Evolutionary conservation across 2,888 invertebrate species (phyloP).

Genomic region (Slavum lentiscoides): DNA sequence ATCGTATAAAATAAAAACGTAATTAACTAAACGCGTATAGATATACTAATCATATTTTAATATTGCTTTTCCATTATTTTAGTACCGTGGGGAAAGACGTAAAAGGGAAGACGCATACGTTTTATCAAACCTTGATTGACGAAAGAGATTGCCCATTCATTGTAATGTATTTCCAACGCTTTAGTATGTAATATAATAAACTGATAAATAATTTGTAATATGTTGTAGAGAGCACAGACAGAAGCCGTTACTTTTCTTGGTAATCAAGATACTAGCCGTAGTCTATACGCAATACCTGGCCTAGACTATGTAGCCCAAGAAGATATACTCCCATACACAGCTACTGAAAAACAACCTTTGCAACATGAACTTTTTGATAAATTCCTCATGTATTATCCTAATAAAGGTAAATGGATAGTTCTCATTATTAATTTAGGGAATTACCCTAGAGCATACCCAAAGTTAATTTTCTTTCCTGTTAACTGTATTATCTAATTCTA

Average conservation of each 20-base stretch:
- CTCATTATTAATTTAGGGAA: background rate
- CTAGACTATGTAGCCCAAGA: constrained; percentile 98
- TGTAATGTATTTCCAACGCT: constrained; percentile 66
- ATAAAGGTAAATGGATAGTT: constrained; percentile 66
- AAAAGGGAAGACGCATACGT: constrained; percentile 88
- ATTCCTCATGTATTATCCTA: constrained; percentile 80
- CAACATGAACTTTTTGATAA: constrained; percentile 97
- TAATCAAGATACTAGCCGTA: constrained; percentile 92
- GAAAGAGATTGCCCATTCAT: constrained; percentile 95
- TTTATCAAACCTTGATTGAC: constrained; percentile 97
- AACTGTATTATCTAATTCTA: background rate
- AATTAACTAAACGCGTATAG: background rate
- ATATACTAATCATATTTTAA: background rate
- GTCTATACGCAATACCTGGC: constrained; percentile 94
- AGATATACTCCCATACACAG: constrained; percentile 92
- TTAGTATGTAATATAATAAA: background rate
- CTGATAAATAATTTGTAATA: constrained; percentile 26
- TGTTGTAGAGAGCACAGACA: constrained; percentile 86
- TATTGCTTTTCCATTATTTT: constrained; percentile 6
- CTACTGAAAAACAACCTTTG: constrained; percentile 83
- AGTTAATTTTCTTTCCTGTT: background rate
- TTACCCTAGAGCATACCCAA: too few species aligned
- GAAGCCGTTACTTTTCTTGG: constrained; percentile 97
- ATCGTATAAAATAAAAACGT: background rate
- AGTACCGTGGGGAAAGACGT: constrained; percentile 76